Conservation (phyloP, 2,113 vertebrate species). For the Lonchura striata region DNA sequence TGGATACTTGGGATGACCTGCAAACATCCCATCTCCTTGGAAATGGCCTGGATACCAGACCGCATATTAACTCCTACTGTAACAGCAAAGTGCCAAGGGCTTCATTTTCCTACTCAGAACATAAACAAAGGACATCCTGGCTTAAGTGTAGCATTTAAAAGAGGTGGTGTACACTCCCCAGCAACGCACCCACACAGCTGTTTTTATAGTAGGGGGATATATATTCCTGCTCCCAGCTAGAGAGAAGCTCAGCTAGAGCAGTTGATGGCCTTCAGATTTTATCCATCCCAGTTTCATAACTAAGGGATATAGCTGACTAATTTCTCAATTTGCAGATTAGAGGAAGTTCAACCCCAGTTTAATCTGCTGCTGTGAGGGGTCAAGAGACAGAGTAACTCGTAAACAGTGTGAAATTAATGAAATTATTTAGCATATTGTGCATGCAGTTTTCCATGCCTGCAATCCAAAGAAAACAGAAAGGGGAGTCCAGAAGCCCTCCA, state of each 20-base stretch:
- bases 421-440: neutral
- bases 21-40: conserved; percentile 25
- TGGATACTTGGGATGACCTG: neutral
- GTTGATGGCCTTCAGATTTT: neutral
- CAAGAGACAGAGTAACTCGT: neutral
- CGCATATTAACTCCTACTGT: neutral
- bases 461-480: neutral
- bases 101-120: neutral
- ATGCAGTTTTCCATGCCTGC: neutral
- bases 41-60: conserved; percentile 24
- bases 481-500: neutral
- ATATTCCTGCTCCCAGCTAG: neutral
- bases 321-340: conserved; percentile 43
- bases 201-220: neutral
- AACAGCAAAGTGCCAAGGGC: neutral
- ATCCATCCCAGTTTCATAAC: conserved; percentile 47
- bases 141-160: neutral
- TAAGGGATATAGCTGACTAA: neutral
- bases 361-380: neutral
- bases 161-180: neutral
- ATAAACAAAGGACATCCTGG: neutral
- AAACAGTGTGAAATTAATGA: neutral
- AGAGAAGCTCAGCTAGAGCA: neutral
- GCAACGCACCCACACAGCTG: neutral
- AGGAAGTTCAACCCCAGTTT: neutral